A percentile compares a stretch with the other conserved stretches of the same genome.
phyloP scores from a whole-genome alignment of 1,140 invertebrate genomes.

The Zaprionus ghesquierei region DNA sequence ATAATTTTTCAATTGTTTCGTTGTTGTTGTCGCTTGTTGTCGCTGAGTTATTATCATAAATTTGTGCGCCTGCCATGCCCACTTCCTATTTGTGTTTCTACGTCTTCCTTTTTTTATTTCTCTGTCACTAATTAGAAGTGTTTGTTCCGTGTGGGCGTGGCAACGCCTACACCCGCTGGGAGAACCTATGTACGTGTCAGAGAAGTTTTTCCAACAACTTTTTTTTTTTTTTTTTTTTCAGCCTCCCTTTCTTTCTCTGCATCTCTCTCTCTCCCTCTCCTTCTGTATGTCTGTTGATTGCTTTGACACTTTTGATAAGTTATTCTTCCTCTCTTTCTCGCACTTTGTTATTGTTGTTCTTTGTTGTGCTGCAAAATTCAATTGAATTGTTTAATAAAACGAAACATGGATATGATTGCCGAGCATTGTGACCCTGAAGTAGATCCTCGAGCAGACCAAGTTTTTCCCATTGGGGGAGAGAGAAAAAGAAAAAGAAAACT shows the following conservation, averaged over 20 bases:
- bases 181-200: conserved; percentile 50
- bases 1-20: conserved; percentile 53
- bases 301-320: conserved; percentile 74
- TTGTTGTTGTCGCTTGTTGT: conserved; percentile 9
- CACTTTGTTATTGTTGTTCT: conserved; percentile 19
- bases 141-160: conserved; percentile 50
- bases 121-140: conserved; percentile 69
- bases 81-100: not conserved
- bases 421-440: conserved; percentile 27
- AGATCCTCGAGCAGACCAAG: not conserved
- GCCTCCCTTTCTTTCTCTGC: conserved; percentile 12
- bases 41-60: conserved; percentile 74
- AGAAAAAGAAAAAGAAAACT: not conserved
- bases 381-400: conserved; percentile 71
- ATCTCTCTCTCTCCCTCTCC: not conserved
- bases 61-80: conserved; percentile 38
- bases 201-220: conserved; percentile 65
- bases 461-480: not conserved
- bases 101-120: conserved; percentile 19
- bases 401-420: conserved; percentile 63
- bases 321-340: conserved; percentile 17
- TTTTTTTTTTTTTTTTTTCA: conserved; percentile 11
- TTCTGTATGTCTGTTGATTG: conserved; percentile 56
- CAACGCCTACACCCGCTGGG: conserved; percentile 13
- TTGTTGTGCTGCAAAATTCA: conserved; percentile 34